These are phyloP conservation scores for Perognathus longimembris DNA, from an alignment of 2,113 vertebrate species.

Conservation along the genomic window DNA sequence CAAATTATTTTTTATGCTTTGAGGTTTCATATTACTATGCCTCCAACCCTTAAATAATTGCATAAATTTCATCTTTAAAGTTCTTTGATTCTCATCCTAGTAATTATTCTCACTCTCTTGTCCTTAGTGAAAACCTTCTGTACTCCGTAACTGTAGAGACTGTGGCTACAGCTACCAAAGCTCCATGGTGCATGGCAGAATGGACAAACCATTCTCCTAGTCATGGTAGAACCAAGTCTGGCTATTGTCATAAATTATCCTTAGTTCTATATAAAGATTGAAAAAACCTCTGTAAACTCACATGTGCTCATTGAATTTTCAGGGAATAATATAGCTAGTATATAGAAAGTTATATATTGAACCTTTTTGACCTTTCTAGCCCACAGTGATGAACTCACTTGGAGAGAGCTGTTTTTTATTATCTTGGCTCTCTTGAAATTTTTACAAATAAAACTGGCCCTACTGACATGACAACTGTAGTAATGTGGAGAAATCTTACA, in stretches of 20 bases:
- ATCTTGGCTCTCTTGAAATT: neutral
- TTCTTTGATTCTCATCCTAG: neutral
- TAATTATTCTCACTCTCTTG: neutral
- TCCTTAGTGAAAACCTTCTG: neutral
- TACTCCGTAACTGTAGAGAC: neutral
- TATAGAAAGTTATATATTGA: neutral
- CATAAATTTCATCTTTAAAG: neutral
- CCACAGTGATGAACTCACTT: neutral
- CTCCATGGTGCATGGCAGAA: neutral
- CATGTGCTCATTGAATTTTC: conserved; percentile 9
- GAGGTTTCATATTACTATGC: neutral
- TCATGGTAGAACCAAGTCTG: neutral
- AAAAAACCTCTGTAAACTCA: neutral
- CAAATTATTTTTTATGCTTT: conserved; percentile 13
- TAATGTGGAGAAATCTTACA: neutral
- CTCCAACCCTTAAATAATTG: neutral
- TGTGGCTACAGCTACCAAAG: neutral
- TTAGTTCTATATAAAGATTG: neutral
- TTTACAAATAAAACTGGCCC: neutral
- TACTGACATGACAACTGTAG: neutral
- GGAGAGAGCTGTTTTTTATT: neutral
- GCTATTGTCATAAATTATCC: neutral
- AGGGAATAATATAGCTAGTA: neutral
- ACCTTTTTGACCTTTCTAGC: neutral
- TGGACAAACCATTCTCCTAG: neutral